Evolutionary conservation across 2,888 invertebrate genomes (phyloP).

Genomic region (Hylaea fasciaria): DNA sequence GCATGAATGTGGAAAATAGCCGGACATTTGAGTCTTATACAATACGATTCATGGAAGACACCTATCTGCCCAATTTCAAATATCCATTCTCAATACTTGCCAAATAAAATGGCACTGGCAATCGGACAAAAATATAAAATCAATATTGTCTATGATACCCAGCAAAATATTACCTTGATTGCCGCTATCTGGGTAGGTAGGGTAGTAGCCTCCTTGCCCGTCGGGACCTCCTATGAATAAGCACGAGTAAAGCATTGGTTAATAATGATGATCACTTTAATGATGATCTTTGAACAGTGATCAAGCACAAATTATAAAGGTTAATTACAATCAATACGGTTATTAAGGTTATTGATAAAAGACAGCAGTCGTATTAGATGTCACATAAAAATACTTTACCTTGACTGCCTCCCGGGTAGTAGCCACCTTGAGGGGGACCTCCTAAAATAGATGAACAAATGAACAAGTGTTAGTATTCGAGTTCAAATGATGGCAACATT

Average conservation of each 20-base stretch:
- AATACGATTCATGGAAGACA: no score
- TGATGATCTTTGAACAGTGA: slow-evolving; percentile 6
- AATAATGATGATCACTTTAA: slow-evolving; percentile 11
- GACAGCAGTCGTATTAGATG: background rate
- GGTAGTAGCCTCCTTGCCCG: slow-evolving; percentile 52
- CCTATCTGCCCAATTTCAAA: no score
- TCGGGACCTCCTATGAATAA: slow-evolving; percentile 48
- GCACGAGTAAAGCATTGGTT: slow-evolving; percentile 14
- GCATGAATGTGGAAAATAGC: no score
- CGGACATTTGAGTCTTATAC: no score
- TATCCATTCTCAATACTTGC: no score
- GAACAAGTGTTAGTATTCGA: background rate
- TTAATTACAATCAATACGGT: slow-evolving; percentile 9
- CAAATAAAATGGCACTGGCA: no score
- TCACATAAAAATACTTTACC: slow-evolving; percentile 12
- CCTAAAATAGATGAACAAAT: slow-evolving; percentile 1
- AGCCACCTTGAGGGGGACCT: slow-evolving; percentile 10
- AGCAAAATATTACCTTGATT: slow-evolving; percentile 36
- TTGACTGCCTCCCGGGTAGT: slow-evolving; percentile 49
- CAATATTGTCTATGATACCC: no score
- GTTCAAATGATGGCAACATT: background rate
- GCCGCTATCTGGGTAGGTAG: slow-evolving; percentile 29
- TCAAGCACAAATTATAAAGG: background rate
- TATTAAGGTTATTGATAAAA: background rate
- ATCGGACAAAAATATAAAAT: no score